Evolutionary conservation across 2,888 invertebrate species (phyloP), one percentile per base, ranked within the genome.

Genomic region (Heliconius charithonia): DNA sequence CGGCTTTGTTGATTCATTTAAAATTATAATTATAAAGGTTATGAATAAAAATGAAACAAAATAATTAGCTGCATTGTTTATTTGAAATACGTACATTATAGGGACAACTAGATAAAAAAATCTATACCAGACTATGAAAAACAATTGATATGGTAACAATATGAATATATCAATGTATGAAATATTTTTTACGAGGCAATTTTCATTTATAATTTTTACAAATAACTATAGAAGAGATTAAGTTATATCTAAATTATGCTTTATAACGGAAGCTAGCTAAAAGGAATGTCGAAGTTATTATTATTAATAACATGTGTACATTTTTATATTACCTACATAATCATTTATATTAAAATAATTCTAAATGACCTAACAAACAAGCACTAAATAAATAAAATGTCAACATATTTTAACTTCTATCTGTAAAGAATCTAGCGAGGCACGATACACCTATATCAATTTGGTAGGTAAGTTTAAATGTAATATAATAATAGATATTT

Each of bases 91-190:
- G 76, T 79, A 81, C 79, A 82, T 82, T 80, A 90, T 85, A 88
- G 88, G 92, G 91, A 92, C 91, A 93, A 92, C 92, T 92, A 92
- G 91, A 92, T 93, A 92, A 93, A 93, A 87, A 92, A 91, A 90
- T 90, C 88, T 91, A 89, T 88, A 90, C 89, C 91, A 91, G 90
- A 93, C 89, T 91, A 92, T 89, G 90, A 92, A 92, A 92, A 93
- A 91, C 90, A 92, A 91, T 90, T 92, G 92, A 93, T 94, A 93
- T 93, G 93, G 89, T 90, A 93, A 92, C 90, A 92, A 89, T 89
- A 89, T 87, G 86, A 89, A 91, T 90, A 90, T 89, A 88, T 77
- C 75, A 87, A 84, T 86, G 86, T 88, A 89, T 85, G 88, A 91
- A 83, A 82, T 76, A 81, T 81, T 65, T 78, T 79, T 76, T 77